Evolutionary conservation across 2,797 vertebrate species (phyloP).

Genomic region (Brachyrhaphis roseni): DNA sequence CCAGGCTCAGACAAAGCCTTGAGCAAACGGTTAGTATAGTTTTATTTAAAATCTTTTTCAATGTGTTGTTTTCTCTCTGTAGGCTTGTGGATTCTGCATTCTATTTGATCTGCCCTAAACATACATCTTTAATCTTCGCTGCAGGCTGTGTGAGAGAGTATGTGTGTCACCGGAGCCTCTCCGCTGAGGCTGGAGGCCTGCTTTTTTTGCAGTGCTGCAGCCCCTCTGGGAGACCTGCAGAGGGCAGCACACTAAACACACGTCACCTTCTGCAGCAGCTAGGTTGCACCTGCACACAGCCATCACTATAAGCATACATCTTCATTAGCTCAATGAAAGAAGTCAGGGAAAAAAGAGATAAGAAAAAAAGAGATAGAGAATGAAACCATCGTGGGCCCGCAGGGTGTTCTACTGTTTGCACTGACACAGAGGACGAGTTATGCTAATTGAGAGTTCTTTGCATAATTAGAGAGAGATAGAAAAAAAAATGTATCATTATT

Average conservation of each 20-base stretch:
- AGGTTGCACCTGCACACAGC: conserved; percentile 65
- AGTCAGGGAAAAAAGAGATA: conserved; percentile 20
- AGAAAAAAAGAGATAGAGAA: conserved; percentile 55
- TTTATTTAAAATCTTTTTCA: conserved; percentile 73
- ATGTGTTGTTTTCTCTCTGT: conserved; percentile 66
- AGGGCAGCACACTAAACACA: conserved; percentile 66
- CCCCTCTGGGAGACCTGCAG: conserved; percentile 56
- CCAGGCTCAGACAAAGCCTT: conserved; percentile 69
- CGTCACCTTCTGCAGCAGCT: conserved; percentile 22
- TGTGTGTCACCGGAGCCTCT: conserved; percentile 56
- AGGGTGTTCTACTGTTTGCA: conserved; percentile 81
- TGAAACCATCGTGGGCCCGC: conserved; percentile 74
- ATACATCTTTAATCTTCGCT: conserved; percentile 81
- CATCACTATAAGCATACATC: conserved; percentile 76
- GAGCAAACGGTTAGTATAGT: conserved; percentile 53
- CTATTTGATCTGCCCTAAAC: conserved; percentile 79
- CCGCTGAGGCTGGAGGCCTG: conserved; percentile 44
- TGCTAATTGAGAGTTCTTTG: conserved; percentile 86
- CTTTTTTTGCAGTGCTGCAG: conserved; percentile 41
- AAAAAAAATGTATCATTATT: conserved; percentile 81
- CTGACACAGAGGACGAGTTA: conserved; percentile 85
- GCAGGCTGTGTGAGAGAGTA: conserved; percentile 65
- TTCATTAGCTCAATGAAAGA: conserved; percentile 73
- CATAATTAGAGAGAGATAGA: conserved; percentile 78
- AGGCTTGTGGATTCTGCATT: conserved; percentile 71